phyloP scores from a whole-genome alignment of 92 coral and sea anemone species.

The Actinernus sp. region DNA sequence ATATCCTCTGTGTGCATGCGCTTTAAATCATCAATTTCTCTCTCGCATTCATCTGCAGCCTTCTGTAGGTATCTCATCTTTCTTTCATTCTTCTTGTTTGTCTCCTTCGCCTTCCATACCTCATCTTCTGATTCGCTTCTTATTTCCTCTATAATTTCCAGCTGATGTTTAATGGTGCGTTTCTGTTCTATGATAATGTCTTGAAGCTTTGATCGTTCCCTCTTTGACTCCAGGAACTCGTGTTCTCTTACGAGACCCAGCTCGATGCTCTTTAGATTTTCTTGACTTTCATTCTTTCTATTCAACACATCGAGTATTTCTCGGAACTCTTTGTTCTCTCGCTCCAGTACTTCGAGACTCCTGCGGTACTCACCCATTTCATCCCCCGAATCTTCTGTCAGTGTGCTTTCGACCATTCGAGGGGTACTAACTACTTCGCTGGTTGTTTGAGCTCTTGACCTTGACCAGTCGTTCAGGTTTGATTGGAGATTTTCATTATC shows the following conservation, averaged over 20 bases:
- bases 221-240: conserved; percentile 65
- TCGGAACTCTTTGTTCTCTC: conserved; percentile 82
- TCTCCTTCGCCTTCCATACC: conserved; percentile 66
- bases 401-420: background rate
- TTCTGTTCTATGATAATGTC: conserved; percentile 62
- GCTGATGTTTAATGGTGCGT: conserved; percentile 68
- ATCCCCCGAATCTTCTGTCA: conserved; percentile 17
- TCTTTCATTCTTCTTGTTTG: conserved; percentile 63
- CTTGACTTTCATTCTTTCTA: conserved; percentile 60
- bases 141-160: conserved; percentile 75
- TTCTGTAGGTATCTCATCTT: conserved; percentile 56
- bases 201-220: conserved; percentile 67
- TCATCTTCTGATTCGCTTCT: conserved; percentile 64
- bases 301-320: conserved; percentile 74
- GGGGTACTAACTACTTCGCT: conserved; percentile 6
- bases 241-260: conserved; percentile 71
- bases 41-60: conserved; percentile 61
- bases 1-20: conserved; percentile 61
- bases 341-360: conserved; percentile 67
- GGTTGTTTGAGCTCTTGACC: conserved; percentile 2
- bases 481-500: conserved; percentile 74
- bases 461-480: conserved; percentile 61
- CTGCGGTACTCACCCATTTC: conserved; percentile 62
- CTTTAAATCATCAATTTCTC: conserved; percentile 59
- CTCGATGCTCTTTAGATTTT: conserved; percentile 58